Percentiles rank a stretch among this genome's conserved stretches.
phyloP scores from a whole-genome alignment of 1,140 invertebrate species.

The Hylyphantes graminicola region DNA sequence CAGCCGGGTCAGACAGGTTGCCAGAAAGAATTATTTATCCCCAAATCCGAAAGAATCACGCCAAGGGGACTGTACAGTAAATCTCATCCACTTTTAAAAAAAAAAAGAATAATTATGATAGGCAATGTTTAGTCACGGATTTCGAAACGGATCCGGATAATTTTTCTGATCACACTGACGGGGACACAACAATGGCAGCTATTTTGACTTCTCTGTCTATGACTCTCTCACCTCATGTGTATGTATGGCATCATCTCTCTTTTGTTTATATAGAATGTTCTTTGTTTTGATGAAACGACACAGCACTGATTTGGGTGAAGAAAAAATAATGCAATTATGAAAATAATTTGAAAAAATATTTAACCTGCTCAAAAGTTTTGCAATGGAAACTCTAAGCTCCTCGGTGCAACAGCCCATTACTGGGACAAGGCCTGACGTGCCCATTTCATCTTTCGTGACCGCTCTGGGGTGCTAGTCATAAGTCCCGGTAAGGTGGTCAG shows the following conservation, averaged over 20 bases:
- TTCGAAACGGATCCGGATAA: neutral
- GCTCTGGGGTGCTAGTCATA: no score
- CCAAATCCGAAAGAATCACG: neutral
- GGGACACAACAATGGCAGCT: constrained; percentile 25
- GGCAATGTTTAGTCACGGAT: neutral
- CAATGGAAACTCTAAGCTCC: no score
- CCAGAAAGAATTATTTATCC: no score
- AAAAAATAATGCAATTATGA: constrained; percentile 6
- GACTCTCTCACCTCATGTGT: neutral
- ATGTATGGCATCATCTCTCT: constrained; percentile 10
- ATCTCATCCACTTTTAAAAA: neutral
- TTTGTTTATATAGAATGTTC: constrained; percentile 20
- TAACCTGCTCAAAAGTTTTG: neutral
- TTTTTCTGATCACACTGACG: constrained; percentile 16
- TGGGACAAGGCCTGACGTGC: neutral
- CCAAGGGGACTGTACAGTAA: neutral
- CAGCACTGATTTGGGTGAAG: neutral
- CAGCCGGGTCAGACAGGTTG: no score
- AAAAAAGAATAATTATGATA: neutral
- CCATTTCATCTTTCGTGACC: no score
- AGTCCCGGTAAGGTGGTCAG: no score
- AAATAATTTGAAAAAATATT: neutral
- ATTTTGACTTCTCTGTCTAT: constrained; percentile 29
- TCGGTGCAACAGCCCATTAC: no score
- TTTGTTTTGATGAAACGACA: neutral